Conservation (phyloP, 2,113 vertebrate species). For the Lichenostomus cassidix region DNA sequence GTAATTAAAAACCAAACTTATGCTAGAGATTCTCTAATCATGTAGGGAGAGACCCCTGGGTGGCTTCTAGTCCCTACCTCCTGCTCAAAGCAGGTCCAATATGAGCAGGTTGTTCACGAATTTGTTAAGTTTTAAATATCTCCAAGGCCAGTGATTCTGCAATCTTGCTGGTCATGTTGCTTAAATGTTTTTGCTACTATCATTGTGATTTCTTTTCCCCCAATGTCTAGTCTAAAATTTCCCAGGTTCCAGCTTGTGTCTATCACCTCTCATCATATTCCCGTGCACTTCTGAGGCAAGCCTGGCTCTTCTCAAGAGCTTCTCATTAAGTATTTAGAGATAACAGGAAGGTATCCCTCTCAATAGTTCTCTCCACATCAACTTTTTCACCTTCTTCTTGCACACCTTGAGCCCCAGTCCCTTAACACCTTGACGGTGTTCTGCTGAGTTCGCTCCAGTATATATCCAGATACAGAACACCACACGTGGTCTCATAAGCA, state of each 20-base stretch:
- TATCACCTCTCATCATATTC: neutral
- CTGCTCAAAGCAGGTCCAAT: neutral
- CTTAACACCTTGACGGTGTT: neutral
- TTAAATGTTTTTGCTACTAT: neutral
- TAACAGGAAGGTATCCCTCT: neutral
- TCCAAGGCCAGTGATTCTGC: neutral
- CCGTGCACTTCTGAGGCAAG: neutral
- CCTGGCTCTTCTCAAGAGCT: neutral
- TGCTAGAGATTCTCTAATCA: neutral
- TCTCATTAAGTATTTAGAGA: neutral
- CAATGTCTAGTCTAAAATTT: neutral
- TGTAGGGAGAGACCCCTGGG: neutral
- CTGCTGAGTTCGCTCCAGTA: neutral
- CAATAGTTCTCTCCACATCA: neutral
- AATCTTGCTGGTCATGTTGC: neutral
- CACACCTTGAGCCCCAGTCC: neutral
- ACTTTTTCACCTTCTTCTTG: neutral
- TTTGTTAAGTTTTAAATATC: neutral
- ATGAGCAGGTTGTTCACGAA: neutral
- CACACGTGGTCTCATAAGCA: neutral
- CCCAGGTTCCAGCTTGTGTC: neutral
- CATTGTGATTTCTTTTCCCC: fast-evolving
- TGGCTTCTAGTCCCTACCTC: neutral
- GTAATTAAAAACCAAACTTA: neutral
- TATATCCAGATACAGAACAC: neutral